Evolutionary conservation across 2,113 vertebrate species (phyloP), one percentile per base, ranked within the genome.

Genomic region (Azemiops feae): DNA sequence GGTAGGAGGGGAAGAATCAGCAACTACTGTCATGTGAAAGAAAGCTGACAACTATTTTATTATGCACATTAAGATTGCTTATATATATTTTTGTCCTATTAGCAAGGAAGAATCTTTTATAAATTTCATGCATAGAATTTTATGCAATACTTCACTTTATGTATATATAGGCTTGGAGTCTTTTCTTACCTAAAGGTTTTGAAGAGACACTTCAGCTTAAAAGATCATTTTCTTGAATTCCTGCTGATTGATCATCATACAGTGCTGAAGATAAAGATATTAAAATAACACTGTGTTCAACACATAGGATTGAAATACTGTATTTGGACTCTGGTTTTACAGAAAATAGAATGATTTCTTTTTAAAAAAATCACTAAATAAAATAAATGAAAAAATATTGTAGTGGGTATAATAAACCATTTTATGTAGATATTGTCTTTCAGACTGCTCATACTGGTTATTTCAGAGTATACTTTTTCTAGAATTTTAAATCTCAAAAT

Each of bases 41-140:
- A 87, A 93, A 87, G 18, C 54, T 18, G 43, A 89, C 69, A 58
- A 34, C 88, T 93, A n/a, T 87, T 93, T 92, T 90, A n/a, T 87
- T 90, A 50, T 87, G 23, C 25, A 81, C 55, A 90, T 90, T 87
- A 93, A 64, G 55, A 87, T 64, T 87, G 92, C 86, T 90, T 90
- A 58, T 92, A 87, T 89, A 90, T 87, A 93, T 85, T n/a, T 85
- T 64, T 87, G 57, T 53, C 30, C 45, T 47, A 53, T 93, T 93
- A 93, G 81, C 34, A 93, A 52, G 86, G 55, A 85, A 39, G 22
- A 52, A 30, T 60, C 69, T 88, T 54, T 90, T 86, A 90, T n/a
- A 34, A 52, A 52, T 90, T 47, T 30, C 22, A 2, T 57, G 23
- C 5, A 52, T 23, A 64, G n/a, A 39, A 23, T 85, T 90, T 57